phyloP scores from a whole-genome alignment of 2,113 vertebrate genomes.

The Eonycteris spelaea region DNA sequence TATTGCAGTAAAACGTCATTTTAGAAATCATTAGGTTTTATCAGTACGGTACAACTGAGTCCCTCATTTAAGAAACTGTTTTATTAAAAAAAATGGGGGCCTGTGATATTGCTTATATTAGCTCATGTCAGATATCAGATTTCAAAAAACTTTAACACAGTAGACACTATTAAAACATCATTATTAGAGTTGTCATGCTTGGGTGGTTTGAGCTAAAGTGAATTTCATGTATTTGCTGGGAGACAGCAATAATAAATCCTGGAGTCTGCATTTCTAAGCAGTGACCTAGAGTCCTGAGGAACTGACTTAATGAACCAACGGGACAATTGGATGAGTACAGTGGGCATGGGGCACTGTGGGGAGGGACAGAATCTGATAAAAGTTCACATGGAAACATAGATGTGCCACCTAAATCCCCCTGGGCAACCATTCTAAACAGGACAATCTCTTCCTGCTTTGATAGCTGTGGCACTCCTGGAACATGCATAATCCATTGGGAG shows the following conservation, averaged over 20 bases:
- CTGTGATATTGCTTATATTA: constrained; percentile 83
- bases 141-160: constrained; percentile 83
- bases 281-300: constrained; percentile 49
- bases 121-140: constrained; percentile 84
- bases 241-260: constrained; percentile 81
- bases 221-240: constrained; percentile 79
- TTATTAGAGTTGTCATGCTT: constrained; percentile 86
- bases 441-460: background rate
- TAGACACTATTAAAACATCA: constrained; percentile 87
- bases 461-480: background rate
- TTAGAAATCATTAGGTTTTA: constrained; percentile 85
- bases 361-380: background rate
- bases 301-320: constrained; percentile 47
- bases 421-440: background rate
- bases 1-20: constrained; percentile 77
- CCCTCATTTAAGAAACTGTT: constrained; percentile 83
- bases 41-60: constrained; percentile 82
- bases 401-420: background rate
- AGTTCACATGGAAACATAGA: background rate
- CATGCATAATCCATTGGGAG: background rate
- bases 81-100: constrained; percentile 81
- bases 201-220: constrained; percentile 81
- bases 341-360: background rate
- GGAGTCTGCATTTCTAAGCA: constrained; percentile 66
- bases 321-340: background rate